Conservation (phyloP, 2,888 invertebrate species). For the Gasteruption jaculator region DNA sequence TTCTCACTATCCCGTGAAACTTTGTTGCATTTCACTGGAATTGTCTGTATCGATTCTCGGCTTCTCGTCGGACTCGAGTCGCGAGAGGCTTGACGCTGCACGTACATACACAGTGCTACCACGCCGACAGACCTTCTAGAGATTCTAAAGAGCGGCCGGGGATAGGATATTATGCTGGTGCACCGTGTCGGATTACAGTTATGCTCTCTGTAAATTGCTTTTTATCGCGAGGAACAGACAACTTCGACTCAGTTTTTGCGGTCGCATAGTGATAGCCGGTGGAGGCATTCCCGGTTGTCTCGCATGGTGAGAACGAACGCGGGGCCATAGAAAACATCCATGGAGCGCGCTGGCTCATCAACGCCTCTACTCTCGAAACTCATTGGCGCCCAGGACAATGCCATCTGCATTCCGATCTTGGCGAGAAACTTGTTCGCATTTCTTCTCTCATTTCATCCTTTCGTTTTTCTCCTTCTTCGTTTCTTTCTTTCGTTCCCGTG, state of each 20-base stretch:
- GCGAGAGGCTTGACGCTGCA: no score
- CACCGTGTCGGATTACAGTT: constrained; percentile 36
- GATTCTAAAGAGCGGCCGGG: no score
- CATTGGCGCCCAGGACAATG: constrained; percentile 46
- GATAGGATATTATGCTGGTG: constrained; percentile 30
- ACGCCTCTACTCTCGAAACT: constrained; percentile 40
- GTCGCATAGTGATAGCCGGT: constrained; percentile 36
- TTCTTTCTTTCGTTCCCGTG: background rate
- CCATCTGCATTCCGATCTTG: constrained; percentile 47
- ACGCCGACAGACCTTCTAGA: constrained; percentile 13
- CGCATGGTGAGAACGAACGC: constrained; percentile 38
- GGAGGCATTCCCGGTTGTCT: constrained; percentile 39
- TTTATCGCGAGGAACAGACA: constrained; percentile 8
- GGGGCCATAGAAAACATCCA: constrained; percentile 42
- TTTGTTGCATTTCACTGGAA: no score
- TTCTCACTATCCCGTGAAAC: no score
- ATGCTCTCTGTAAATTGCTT: constrained; percentile 28
- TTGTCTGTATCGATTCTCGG: no score
- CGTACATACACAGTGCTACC: no score
- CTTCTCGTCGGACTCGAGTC: no score
- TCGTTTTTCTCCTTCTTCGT: background rate
- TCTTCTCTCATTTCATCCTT: constrained; percentile 8
- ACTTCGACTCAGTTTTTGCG: constrained; percentile 34
- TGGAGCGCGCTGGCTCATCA: constrained; percentile 44
- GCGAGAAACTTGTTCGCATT: no score